Evolutionary conservation across 2,888 invertebrate genomes (phyloP).

Genomic region (Rotaria socialis): DNA sequence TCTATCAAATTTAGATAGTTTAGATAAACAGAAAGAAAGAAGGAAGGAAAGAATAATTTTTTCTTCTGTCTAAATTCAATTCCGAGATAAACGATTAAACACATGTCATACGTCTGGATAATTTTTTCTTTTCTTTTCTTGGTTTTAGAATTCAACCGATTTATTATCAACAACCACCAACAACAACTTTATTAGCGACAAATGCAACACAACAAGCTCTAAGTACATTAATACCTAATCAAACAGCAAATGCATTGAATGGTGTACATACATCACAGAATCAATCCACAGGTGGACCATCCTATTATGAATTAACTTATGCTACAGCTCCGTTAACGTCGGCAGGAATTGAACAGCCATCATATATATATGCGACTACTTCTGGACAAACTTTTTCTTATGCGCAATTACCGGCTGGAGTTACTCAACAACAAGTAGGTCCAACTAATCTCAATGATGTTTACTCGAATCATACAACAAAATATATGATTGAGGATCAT

Average conservation of each 20-base stretch:
- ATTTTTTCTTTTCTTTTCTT: background rate
- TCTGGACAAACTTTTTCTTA: constrained; percentile 32
- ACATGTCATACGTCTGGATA: background rate
- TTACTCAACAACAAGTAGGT: background rate
- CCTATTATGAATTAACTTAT: constrained; percentile 31
- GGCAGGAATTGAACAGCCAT: background rate
- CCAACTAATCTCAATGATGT: background rate
- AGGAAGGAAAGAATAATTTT: background rate
- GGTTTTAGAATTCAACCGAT: constrained; percentile 15
- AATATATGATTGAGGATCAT: constrained; percentile 20
- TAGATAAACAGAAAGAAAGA: background rate
- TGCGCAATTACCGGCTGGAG: constrained; percentile 17
- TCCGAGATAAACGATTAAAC: background rate
- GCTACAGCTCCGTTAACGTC: constrained; percentile 20
- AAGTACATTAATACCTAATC: constrained; percentile 22
- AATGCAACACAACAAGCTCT: constrained; percentile 1
- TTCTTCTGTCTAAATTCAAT: background rate
- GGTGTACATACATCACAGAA: background rate
- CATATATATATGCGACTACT: background rate
- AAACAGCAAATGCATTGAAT: constrained; percentile 15
- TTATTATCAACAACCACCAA: constrained; percentile 26
- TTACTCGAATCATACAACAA: background rate
- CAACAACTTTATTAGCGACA: background rate
- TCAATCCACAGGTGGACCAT: background rate
- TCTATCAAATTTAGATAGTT: background rate